Base-by-base conservation (phyloP, 92 coral and sea anemone species). In the Chrysogorgia sp. region DNA sequence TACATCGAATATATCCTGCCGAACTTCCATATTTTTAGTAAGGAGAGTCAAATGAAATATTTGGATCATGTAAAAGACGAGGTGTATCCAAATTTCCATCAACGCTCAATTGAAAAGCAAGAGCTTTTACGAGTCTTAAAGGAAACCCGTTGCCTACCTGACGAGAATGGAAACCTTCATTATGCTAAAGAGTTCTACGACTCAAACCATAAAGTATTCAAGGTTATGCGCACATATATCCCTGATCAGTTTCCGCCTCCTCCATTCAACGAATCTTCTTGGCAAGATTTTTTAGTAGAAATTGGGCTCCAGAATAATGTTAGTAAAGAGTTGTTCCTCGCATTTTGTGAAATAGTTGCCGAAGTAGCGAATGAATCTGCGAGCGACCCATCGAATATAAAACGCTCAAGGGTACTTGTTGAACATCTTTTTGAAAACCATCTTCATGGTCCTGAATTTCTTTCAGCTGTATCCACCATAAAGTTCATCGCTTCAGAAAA, bases 1-100 rank as follows among this genome's bases (percentile, higher is more conserved):
- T 92, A 92, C 58, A 92, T 86, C 52, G 92, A 87, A 61, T 91
- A 91, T 62, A 68, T 93, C 71, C 79, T 91, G 56, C 91, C 90
- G 41, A 86, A 93, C 81, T 84, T 93, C 40, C 89, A 88, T 25
- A 89, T 79, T n/a, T 85, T 93, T 84, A 71, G 90, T 10, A 67
- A 68, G 24, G 85, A 79, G 49, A 90, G 83, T 41, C 90, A 91
- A 29, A 81, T 86, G n/a, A 77, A 77, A 24, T 83, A 91, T 47
- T 82, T 93, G 67, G 34, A 57, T 24, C 89, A 90, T 85, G 87
- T 93, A 43, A 81, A 89, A 55, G 96, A 93, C 48, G 75, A 85
- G 10, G 79, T 93, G 15, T 82, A 84, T 58, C 9, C 23, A 23
- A 45, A 32, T 45, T 90, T 89, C 47, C 83, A 92, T 45, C 62